phyloP scores from a whole-genome alignment of 2,888 invertebrate genomes.

The Heliconius aoede region DNA sequence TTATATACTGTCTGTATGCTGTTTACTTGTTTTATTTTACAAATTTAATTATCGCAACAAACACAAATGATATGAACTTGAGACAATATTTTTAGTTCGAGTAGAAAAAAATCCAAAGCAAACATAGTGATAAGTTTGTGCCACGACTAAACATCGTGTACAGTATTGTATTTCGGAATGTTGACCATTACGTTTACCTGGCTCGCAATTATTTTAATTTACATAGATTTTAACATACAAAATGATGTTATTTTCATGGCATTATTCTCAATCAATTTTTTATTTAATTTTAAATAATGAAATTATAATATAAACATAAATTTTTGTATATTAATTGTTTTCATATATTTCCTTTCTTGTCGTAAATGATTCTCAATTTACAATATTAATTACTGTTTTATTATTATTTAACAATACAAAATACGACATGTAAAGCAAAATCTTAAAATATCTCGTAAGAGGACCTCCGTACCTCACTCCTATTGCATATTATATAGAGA shows the following conservation, averaged over 20 bases:
- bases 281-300: too few relatives aligned
- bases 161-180: background rate
- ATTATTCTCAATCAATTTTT: too few relatives aligned
- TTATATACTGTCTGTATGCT: background rate
- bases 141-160: conserved; percentile 3
- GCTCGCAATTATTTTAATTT: background rate
- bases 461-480: too few relatives aligned
- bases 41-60: conserved; percentile 6
- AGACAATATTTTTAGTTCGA: conserved; percentile 8
- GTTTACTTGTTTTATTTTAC: background rate
- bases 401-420: too few relatives aligned
- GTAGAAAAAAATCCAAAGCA: background rate
- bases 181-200: background rate
- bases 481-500: background rate
- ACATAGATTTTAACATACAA: background rate
- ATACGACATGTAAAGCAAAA: too few relatives aligned
- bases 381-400: too few relatives aligned
- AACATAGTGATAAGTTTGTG: conserved; percentile 6
- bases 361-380: too few relatives aligned
- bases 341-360: too few relatives aligned
- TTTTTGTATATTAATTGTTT: too few relatives aligned
- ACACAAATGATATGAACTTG: background rate
- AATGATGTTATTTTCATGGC: too few relatives aligned
- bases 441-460: too few relatives aligned
- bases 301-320: too few relatives aligned